Evolutionary conservation across 2,888 invertebrate species (phyloP).

Genomic region (Chaitophorus viminalis): DNA sequence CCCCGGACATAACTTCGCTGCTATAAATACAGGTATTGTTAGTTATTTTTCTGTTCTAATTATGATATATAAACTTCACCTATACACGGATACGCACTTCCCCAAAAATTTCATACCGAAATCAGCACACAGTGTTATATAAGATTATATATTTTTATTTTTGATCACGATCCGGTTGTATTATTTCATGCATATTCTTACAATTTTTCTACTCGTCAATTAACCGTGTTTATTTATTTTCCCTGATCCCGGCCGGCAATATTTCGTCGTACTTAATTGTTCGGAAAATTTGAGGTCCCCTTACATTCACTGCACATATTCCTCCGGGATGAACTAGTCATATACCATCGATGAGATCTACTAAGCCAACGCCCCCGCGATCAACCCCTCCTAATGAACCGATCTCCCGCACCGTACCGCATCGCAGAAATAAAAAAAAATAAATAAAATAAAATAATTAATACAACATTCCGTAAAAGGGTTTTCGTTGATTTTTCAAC

Average conservation of each 20-base stretch:
- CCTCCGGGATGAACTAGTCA: not conserved
- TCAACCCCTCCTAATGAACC: not conserved
- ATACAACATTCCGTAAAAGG: slow-evolving; percentile 37
- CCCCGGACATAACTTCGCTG: slow-evolving; percentile 37
- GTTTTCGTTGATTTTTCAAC: slow-evolving; percentile 27
- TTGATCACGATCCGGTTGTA: not conserved
- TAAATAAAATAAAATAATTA: not conserved
- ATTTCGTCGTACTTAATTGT: not conserved
- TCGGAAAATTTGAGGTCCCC: not conserved
- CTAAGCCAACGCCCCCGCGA: not conserved
- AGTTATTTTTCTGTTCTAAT: slow-evolving; percentile 1
- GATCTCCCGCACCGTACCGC: not conserved
- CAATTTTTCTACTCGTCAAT: not conserved
- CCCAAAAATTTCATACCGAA: not conserved
- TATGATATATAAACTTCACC: not conserved
- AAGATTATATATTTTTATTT: no score
- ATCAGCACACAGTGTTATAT: not conserved
- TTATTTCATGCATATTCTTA: not conserved
- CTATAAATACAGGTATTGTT: slow-evolving; percentile 19
- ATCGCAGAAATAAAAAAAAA: not conserved
- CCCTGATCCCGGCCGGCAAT: not conserved
- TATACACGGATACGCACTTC: not conserved
- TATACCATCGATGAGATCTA: not conserved
- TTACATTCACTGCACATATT: no score
- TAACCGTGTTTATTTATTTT: not conserved